Base-by-base conservation (phyloP, 2,888 invertebrate genomes). In the Amphipyra berbera region DNA sequence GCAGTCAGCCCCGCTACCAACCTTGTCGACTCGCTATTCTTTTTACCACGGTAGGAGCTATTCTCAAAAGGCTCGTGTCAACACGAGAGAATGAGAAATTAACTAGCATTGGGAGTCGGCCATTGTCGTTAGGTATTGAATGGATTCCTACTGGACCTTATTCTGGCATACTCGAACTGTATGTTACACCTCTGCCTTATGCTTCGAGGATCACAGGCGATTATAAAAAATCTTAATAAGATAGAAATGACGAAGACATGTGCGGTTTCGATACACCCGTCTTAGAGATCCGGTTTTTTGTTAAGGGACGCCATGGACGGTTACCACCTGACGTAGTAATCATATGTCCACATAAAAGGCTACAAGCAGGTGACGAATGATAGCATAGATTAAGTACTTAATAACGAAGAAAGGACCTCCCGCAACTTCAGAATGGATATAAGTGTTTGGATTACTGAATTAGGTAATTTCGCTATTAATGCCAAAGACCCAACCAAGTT, bases 231-330 rank as follows among this genome's bases (percentile, higher is more conserved):
- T 7, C 12, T n/a, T 14, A 57, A 70, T 55, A 45, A n/a, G 15
- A 52, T 57, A 44, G 14, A 56, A 56, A 71, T 59, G 45, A 45
- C 40, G 44, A 65, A 64, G 68, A 60, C 79, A 75, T 76, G 59
- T 58, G 76, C 41, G 76, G 61, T 72, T 66, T 50, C 49, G 42
- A 65, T 59, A 45, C 68, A 75, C 37, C 68, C 46, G 61, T 53
- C 61, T 56, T 15, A 52, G 33, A 48, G 60, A 63, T 66, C 76
- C 65, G 65, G 68, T 75, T 76, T 75, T 78, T 76, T 75, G 55
- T 78, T 45, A 21, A 61, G 57, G 46, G 8, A 35, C 45, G 5
- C 59, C 67, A 61, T 46, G 61, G 38, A 47, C 68, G 66, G 61
- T 61, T 53, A 41, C 68, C 76, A 76, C 52, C 72, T 76, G 76